Evolutionary conservation across 2,113 vertebrate genomes (phyloP).

Genomic region (Megalops atlanticus): DNA sequence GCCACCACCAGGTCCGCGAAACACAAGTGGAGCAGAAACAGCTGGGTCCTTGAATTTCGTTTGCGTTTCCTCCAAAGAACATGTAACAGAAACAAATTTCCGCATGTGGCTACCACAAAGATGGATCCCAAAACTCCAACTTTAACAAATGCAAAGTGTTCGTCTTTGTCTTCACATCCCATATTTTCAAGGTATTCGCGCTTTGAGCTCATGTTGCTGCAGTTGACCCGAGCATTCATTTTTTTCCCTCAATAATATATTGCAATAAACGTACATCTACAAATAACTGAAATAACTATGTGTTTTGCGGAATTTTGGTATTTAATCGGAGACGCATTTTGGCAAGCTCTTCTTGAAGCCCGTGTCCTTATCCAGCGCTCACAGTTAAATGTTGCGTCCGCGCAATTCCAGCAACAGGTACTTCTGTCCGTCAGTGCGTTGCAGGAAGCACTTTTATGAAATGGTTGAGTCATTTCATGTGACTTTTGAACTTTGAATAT

Average conservation of each 20-base stretch:
- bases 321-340: not conserved
- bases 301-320: not conserved
- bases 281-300: not conserved
- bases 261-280: not conserved
- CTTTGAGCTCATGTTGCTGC: slow-evolving; percentile 28
- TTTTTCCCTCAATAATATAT: not conserved
- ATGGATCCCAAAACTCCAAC: slow-evolving; percentile 71
- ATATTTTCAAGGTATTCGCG: slow-evolving; percentile 5
- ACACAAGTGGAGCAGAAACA: slow-evolving; percentile 80
- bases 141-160: slow-evolving; percentile 71
- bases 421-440: not conserved
- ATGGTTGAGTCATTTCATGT: no score
- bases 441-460: no score
- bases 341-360: not conserved
- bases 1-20: slow-evolving; percentile 79
- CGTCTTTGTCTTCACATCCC: slow-evolving; percentile 47
- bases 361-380: no score
- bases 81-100: slow-evolving; percentile 73
- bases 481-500: no score
- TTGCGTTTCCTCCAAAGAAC: slow-evolving; percentile 75
- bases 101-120: slow-evolving; percentile 70
- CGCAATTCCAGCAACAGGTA: no score
- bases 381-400: no score
- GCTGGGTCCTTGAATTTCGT: slow-evolving; percentile 73
- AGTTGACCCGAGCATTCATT: slow-evolving; percentile 28